Evolutionary conservation across 2,113 vertebrate species (phyloP).

Genomic region (Aptenodytes patagonicus): DNA sequence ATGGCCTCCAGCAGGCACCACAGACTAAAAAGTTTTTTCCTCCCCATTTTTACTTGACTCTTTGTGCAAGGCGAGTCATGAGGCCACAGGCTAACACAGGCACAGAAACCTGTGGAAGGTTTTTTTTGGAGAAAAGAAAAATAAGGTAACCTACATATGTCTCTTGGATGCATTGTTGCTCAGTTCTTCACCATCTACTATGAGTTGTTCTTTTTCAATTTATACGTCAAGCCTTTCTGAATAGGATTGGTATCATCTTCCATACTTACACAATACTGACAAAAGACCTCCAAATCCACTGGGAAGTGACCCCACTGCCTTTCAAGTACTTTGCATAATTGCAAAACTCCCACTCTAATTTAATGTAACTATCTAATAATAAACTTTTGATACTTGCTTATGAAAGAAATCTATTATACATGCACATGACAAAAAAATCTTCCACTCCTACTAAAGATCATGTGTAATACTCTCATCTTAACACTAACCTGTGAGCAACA

Average conservation of each 20-base stretch:
- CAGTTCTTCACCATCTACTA: not conserved
- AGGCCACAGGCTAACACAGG: not conserved
- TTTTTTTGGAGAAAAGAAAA: not conserved
- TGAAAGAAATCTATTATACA: not conserved
- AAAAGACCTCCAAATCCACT: not conserved
- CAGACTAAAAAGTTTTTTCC: not conserved
- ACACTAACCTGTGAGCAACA: not conserved
- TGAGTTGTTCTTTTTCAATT: not conserved
- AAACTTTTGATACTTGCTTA: not conserved
- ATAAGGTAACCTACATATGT: not conserved
- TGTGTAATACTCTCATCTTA: not conserved
- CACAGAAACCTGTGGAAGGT: not conserved
- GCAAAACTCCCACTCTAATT: not conserved
- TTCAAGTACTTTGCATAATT: not conserved
- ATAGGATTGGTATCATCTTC: not conserved
- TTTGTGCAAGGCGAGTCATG: not conserved
- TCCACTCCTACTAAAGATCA: not conserved
- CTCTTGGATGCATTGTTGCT: not conserved
- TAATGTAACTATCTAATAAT: not conserved
- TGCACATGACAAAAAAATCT: not conserved
- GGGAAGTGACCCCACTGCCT: not conserved
- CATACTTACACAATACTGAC: not conserved
- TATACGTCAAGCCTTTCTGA: not conserved
- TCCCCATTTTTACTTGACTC: not conserved
- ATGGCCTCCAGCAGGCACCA: not conserved